Evolutionary conservation across 2,113 vertebrate species (phyloP).

Genomic region (Carassius carassius): DNA sequence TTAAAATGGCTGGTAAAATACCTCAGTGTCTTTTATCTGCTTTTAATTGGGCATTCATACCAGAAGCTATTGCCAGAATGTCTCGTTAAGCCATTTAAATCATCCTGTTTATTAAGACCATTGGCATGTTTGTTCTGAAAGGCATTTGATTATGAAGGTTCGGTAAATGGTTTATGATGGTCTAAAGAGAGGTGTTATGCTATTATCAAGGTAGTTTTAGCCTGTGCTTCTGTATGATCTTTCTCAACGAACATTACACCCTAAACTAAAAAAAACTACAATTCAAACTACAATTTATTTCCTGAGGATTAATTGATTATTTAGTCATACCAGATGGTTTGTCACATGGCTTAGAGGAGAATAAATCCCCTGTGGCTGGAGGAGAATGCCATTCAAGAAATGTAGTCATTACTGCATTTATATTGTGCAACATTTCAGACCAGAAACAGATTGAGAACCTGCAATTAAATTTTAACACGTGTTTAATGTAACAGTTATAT

Average conservation of each 20-base stretch:
- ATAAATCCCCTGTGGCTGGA: conserved; percentile 24
- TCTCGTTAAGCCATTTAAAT: conserved; percentile 65
- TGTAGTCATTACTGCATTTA: neutral
- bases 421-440: neutral
- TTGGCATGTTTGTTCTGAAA: conserved; percentile 59
- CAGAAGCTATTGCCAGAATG: conserved; percentile 60
- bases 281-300: conserved; percentile 4
- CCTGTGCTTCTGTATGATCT: conserved; percentile 39
- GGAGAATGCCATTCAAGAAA: conserved; percentile 2
- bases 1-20: conserved; percentile 54
- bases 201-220: conserved; percentile 36
- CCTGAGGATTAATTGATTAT: conserved; percentile 2
- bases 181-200: conserved; percentile 31
- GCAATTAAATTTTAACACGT: neutral
- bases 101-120: conserved; percentile 60
- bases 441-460: neutral
- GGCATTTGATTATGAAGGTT: conserved; percentile 35
- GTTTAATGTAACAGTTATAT: neutral
- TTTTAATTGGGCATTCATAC: conserved; percentile 65
- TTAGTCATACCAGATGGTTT: conserved; percentile 36
- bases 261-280: too few relatives aligned
- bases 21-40: conserved; percentile 65
- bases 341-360: conserved; percentile 31
- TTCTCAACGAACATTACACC: conserved; percentile 29
- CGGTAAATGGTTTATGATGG: conserved; percentile 30